These are phyloP conservation scores for Melinaea marsaeus DNA, from an alignment of 2,888 invertebrate species.

Conservation along the genomic window DNA sequence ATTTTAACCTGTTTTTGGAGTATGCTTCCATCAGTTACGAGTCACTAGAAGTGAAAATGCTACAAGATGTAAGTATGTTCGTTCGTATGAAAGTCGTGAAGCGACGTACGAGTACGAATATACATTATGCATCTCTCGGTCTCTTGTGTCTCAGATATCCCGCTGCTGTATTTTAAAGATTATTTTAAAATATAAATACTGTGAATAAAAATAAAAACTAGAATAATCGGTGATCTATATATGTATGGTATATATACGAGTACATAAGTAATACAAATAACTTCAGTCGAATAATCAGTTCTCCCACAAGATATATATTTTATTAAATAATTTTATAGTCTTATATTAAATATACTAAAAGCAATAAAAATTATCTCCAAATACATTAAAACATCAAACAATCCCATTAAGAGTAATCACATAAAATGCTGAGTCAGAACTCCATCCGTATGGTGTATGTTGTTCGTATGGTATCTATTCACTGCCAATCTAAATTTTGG, in stretches of 20 bases:
- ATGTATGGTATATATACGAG: too few relatives aligned
- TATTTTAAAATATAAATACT: neutral
- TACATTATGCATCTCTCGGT: neutral
- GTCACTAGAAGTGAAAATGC: neutral
- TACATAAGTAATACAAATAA: too few relatives aligned
- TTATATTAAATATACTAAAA: too few relatives aligned
- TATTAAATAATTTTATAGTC: too few relatives aligned
- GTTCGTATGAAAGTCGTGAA: neutral
- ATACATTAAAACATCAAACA: neutral
- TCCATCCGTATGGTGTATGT: constrained; percentile 15
- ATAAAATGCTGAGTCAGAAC: constrained; percentile 17
- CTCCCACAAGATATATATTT: too few relatives aligned
- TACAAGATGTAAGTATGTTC: neutral
- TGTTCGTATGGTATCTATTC: constrained; percentile 30
- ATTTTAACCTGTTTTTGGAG: neutral
- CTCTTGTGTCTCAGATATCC: neutral
- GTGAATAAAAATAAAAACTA: neutral
- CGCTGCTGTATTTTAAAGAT: neutral
- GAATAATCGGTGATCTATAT: too few relatives aligned
- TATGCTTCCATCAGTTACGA: neutral
- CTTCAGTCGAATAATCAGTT: too few relatives aligned
- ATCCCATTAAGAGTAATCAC: neutral
- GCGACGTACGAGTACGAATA: neutral
- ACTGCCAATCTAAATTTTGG: constrained; percentile 46
- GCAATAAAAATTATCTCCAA: neutral